Evolutionary conservation across 1,140 invertebrate genomes (phyloP).

Genomic region (Meloidogyne chitwoodi): DNA sequence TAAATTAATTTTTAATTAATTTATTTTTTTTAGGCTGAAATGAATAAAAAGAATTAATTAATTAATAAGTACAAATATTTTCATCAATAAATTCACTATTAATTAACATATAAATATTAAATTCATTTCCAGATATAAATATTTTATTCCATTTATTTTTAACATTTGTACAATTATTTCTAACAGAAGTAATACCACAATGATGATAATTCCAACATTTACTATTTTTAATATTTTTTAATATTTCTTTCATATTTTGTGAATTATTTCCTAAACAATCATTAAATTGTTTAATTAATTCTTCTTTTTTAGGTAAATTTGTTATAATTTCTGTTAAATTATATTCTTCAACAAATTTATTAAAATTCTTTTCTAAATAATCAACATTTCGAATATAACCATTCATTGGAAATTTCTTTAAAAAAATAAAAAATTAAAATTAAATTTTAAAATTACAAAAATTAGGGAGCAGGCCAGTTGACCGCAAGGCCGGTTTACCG

Average conservation of each 20-base stretch:
- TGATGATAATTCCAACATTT: constrained; percentile 2
- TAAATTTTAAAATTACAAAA: no score
- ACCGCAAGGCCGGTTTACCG: no score
- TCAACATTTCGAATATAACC: neutral
- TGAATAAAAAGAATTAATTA: neutral
- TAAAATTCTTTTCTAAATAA: neutral
- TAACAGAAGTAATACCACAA: neutral
- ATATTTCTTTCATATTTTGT: neutral
- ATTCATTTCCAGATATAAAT: neutral
- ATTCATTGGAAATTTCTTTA: neutral
- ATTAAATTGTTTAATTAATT: constrained; percentile 1
- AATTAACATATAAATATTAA: neutral
- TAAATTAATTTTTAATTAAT: neutral
- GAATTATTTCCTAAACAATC: neutral
- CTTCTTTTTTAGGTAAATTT: constrained; percentile 6
- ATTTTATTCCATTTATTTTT: constrained; percentile 6
- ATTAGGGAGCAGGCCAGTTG: no score
- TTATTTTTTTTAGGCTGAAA: neutral
- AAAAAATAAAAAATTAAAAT: neutral
- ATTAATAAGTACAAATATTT: neutral
- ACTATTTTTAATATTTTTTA: neutral
- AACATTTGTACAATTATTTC: constrained; percentile 7
- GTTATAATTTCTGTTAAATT: neutral
- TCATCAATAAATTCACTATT: neutral
- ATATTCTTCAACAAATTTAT: constrained; percentile 1